These are phyloP conservation scores for Rhopilema esculentum DNA, from an alignment of 30 jellyfish, hydroid and myxozoan genomes.

Conservation along the genomic window DNA sequence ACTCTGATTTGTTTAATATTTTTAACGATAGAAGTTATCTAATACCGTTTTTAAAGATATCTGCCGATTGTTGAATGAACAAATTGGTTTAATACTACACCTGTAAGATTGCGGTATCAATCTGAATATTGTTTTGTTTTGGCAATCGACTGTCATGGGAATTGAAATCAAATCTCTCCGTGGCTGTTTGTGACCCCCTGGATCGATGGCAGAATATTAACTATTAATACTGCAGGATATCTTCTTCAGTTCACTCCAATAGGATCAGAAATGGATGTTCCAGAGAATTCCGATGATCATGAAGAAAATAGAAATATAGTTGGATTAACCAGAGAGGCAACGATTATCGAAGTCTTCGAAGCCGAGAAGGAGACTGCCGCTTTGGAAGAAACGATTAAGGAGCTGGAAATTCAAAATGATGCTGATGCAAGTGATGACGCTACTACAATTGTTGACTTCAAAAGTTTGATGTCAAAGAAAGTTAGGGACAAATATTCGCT, in stretches of 20 bases:
- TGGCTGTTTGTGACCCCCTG: background rate
- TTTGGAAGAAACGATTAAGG: background rate
- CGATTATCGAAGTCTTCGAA: background rate
- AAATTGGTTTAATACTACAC: background rate
- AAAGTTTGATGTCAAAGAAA: background rate
- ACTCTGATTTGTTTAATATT: too few species aligned
- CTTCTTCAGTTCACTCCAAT: too few species aligned
- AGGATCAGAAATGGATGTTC: too few species aligned
- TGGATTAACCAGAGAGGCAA: background rate
- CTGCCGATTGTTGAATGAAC: background rate
- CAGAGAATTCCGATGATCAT: background rate
- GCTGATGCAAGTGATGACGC: background rate
- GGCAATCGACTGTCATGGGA: background rate
- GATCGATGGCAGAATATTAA: background rate
- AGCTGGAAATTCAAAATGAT: background rate
- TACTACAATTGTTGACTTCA: background rate
- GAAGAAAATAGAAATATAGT: background rate
- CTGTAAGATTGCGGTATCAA: background rate
- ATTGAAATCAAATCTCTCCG: background rate
- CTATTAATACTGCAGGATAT: background rate
- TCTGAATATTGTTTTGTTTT: background rate
- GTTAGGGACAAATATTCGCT: background rate
- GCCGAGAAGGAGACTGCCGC: background rate
- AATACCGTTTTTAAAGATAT: too few species aligned
- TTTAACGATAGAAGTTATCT: too few species aligned